Evolutionary conservation across 2,113 vertebrate species (phyloP), one percentile per base, ranked within the genome.

Genomic region (Indicator maculatus): DNA sequence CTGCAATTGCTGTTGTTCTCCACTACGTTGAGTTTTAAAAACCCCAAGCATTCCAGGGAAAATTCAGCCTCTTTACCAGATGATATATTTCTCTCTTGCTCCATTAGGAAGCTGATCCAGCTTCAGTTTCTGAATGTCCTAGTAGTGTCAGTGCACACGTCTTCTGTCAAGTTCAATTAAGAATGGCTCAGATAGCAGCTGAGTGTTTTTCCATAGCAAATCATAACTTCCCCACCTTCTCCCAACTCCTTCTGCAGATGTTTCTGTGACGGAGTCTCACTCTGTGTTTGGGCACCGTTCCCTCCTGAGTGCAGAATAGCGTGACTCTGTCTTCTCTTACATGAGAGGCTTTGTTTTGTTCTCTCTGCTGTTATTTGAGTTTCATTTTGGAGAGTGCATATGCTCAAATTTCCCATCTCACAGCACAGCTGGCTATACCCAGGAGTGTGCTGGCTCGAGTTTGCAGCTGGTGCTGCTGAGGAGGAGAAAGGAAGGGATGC

Each of bases 111-210:
- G 80, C 39, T 73, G 93, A 94, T 93, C 73, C 90, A 84, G 70
- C 85, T 91, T 93, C 77, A 78, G 76, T 95, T 94, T 86, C 88
- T 88, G 83, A 93, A 70, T 88, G 91, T 94, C 88, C 90, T 86
- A 11, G 13, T 28, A 90, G 86, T 92, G 79, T 94, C 92, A 95
- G 93, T 78, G 70, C 94, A 82, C 92, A 95, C 33, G 52, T 91
- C 86, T 90, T 88, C 91, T 94, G 94, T 95, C 94, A 93, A 86
- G 63, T 93, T 82, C 92, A 83, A 86, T 95, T 93, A 96, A 90
- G 93, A 88, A 56, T 3, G 83, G 70, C 80, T 90, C 88, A 84
- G 83, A 95, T 93, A 91, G 63, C 79, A 88, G 80, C 16, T 81
- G 83, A 97, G 59, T 95, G 61, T 81, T 96, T 91, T 96, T 90